Conservation (phyloP, 2,797 vertebrate species). For the Buphagus erythrorhynchus region DNA sequence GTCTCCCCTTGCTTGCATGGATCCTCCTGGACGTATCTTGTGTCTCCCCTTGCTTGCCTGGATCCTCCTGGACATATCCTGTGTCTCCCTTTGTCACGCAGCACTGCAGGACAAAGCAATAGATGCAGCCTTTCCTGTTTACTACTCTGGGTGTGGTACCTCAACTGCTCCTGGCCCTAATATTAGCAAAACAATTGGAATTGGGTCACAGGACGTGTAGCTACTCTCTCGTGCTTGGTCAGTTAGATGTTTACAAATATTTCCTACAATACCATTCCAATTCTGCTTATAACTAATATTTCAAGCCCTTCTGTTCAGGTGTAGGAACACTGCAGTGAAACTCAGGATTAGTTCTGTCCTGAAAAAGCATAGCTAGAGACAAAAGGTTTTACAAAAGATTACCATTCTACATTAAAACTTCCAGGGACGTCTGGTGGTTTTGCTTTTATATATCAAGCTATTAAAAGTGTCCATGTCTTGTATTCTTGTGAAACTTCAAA, state of each 20-base stretch:
- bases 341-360: not conserved
- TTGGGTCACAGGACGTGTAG: not conserved
- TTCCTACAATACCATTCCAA: not conserved
- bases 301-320: not conserved
- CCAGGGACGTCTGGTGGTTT: not conserved
- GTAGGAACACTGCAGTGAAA: not conserved
- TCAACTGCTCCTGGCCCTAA: not conserved
- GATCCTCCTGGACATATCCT: not conserved
- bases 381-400: not conserved
- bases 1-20: not conserved
- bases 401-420: not conserved
- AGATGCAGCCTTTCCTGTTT: slow-evolving; percentile 39
- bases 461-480: not conserved
- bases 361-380: not conserved
- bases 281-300: not conserved
- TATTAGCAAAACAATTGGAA: not conserved
- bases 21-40: not conserved
- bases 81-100: not conserved
- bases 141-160: not conserved
- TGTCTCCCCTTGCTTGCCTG: not conserved
- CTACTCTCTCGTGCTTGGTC: not conserved
- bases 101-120: not conserved
- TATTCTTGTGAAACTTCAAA: not conserved
- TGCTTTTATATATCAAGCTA: not conserved
- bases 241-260: not conserved